Conservation (phyloP, 1,140 invertebrate genomes). For the Ceratina calcarata region DNA sequence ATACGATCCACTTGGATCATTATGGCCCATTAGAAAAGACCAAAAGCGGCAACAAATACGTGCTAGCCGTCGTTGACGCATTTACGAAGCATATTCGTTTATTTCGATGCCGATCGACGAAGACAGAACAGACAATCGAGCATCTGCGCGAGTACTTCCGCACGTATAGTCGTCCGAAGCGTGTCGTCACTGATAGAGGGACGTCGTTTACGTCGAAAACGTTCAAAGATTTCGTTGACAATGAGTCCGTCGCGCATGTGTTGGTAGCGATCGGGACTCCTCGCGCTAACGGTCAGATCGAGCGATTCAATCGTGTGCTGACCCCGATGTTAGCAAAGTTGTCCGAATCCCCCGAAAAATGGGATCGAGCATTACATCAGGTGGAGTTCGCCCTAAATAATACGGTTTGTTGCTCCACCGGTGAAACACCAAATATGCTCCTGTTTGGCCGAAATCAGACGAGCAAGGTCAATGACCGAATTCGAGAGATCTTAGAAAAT, state of each 20-base stretch:
- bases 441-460: background rate
- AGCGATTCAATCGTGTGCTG: constrained; percentile 3
- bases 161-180: background rate
- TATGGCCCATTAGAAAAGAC: background rate
- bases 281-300: background rate
- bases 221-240: constrained; percentile 5
- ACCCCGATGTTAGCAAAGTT: constrained; percentile 13
- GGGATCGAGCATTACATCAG: background rate
- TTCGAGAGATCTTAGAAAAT: background rate
- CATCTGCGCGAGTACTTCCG: background rate
- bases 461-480: background rate
- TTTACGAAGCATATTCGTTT: constrained; percentile 19
- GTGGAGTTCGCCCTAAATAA: constrained; percentile 1
- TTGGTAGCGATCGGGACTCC: constrained; percentile 2
- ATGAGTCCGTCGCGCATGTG: background rate
- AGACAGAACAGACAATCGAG: background rate
- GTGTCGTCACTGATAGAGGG: background rate
- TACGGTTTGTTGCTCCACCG: background rate
- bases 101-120: constrained; percentile 1
- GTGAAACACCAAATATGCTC: background rate
- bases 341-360: background rate
- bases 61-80: background rate
- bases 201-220: background rate
- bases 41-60: background rate
- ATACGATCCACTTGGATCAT: background rate